Evolutionary conservation across 2,888 invertebrate species (phyloP).

Genomic region (Dynastes hyllus): DNA sequence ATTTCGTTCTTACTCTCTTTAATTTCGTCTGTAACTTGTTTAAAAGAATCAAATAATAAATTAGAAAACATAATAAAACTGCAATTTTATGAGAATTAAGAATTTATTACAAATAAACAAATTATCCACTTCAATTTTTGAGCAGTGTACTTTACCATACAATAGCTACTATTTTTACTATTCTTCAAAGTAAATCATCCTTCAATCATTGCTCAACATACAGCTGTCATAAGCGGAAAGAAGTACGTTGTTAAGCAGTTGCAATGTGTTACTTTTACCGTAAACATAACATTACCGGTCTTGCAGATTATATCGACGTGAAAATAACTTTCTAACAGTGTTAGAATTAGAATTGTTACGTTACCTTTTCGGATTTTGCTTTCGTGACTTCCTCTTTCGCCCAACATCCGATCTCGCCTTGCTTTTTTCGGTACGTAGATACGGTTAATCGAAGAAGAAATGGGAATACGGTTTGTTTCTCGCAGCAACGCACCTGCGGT

Average conservation of each 20-base stretch:
- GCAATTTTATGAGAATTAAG: too few species aligned
- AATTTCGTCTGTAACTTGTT: too few species aligned
- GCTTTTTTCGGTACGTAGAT: not conserved
- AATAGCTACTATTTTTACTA: too few species aligned
- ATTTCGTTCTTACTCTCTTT: too few species aligned
- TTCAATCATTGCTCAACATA: too few species aligned
- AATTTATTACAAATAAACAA: too few species aligned
- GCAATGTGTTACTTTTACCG: constrained; percentile 2
- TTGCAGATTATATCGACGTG: not conserved
- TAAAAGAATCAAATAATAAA: too few species aligned
- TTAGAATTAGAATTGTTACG: constrained; percentile 1
- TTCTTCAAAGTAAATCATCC: too few species aligned
- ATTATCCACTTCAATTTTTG: too few species aligned
- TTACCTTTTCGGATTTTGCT: constrained; percentile 16
- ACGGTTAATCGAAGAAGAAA: constrained; percentile 10
- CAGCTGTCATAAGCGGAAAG: too few species aligned
- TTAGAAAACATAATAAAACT: too few species aligned
- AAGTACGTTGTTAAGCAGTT: not conserved
- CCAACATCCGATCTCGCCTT: not conserved
- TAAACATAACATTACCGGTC: constrained; percentile 9
- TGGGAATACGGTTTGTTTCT: constrained; percentile 20
- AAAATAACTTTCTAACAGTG: constrained; percentile 25
- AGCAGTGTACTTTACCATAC: too few species aligned
- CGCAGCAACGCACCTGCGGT: constrained; percentile 17
- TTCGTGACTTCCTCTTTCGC: constrained; percentile 12